Base-by-base conservation (phyloP, 2,797 vertebrate species). In the Danio jaintianensis region DNA sequence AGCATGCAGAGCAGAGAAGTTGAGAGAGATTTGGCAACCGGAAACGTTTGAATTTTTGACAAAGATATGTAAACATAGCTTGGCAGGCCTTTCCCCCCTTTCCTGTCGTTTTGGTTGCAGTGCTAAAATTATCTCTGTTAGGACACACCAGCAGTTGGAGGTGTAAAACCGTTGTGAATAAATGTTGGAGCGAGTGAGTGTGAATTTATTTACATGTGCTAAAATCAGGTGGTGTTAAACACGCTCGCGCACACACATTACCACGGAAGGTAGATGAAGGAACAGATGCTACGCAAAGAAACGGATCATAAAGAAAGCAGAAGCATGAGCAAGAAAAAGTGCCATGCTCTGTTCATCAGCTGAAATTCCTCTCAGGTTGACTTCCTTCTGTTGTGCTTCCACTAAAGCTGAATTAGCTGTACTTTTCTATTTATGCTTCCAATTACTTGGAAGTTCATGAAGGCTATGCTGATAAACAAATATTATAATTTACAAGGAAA, bases 1-100 rank as follows among this genome's bases (percentile, higher is more conserved):
- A 75, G 56, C 45, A 85, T 62, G 45, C 79, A 55, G 48, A 85
- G 71, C 75, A 75, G 73, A 64, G 71, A 79, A 70, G 16, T n/a
- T 68, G 63, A 74, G 22, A 52, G 12, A 6, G 16, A 53, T 79
- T 55, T 74, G 84, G 78, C 81, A 72, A 71, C 13, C 29, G 12
- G 11, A 63, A 62, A 45, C 2, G 22, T 83, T 66, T 48, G 6
- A 66, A 69, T 69, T 72, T 76, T 77, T 82, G 47, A 78, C 79
- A 61, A 59, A 59, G 55, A 22, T 48, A 59, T 50, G 29, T 50
- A 52, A 61, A 58, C 36, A 52, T 52, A 70, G 45, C 29, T 70
- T 52, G 43, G 43, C 55, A 70, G 55, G 7, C 4, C 2, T 11
- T 69, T 10, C 53, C 29, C 58, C 16, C 64, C 59, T 18, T 73